These are phyloP conservation scores for Myotis myotis DNA, from an alignment of 2,797 vertebrate genomes.

Conservation along the genomic window DNA sequence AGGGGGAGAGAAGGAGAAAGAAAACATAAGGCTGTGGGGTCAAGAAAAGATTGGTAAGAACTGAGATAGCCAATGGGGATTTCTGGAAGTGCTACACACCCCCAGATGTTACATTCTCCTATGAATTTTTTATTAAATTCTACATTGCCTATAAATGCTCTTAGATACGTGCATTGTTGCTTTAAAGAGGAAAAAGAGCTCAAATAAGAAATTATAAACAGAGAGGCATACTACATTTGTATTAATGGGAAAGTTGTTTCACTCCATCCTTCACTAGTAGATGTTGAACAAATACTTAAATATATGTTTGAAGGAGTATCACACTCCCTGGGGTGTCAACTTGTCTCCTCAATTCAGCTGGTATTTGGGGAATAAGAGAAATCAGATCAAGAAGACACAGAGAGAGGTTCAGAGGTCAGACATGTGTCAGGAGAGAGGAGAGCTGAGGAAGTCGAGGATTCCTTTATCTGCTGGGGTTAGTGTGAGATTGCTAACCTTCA, in stretches of 20 bases:
- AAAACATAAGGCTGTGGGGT: background rate
- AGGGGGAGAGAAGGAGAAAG: background rate
- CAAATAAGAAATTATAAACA: background rate
- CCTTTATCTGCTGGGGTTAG: background rate
- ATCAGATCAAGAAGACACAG: background rate
- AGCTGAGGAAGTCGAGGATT: background rate
- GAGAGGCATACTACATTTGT: background rate
- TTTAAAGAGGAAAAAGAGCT: background rate
- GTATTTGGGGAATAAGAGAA: background rate
- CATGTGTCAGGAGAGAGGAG: background rate
- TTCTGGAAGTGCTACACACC: background rate
- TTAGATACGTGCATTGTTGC: background rate
- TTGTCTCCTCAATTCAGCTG: background rate
- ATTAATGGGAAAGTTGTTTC: slow-evolving; percentile 3
- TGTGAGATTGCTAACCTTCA: background rate
- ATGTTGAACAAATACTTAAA: background rate
- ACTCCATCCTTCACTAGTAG: background rate
- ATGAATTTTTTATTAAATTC: background rate
- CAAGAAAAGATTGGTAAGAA: background rate
- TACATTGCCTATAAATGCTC: background rate
- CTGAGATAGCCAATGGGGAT: background rate
- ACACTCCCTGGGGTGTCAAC: background rate
- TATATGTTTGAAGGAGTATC: background rate
- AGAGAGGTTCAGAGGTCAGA: background rate
- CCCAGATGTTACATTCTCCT: background rate